Evolutionary conservation across 1,140 invertebrate genomes (phyloP).

Genomic region (Nylanderia fulva): DNA sequence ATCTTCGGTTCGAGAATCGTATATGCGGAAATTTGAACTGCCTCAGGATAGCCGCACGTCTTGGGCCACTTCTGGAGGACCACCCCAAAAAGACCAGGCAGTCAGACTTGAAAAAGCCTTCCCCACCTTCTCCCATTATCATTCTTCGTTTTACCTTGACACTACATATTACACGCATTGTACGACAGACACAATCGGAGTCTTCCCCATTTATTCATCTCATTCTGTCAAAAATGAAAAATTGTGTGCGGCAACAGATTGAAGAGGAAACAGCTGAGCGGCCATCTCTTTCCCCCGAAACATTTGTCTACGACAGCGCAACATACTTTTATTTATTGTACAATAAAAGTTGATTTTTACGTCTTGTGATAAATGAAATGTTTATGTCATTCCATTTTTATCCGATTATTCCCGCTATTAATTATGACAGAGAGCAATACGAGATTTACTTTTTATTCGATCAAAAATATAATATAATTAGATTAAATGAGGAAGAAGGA

Average conservation of each 20-base stretch:
- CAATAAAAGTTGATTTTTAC: conserved; percentile 84
- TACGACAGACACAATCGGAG: conserved; percentile 22
- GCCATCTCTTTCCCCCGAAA: conserved; percentile 62
- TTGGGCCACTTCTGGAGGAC: conserved; percentile 61
- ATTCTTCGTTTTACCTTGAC: conserved; percentile 38
- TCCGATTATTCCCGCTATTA: background rate
- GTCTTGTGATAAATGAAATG: conserved; percentile 80
- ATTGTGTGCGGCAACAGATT: conserved; percentile 78
- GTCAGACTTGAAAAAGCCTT: conserved; percentile 63
- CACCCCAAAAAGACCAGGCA: conserved; percentile 66
- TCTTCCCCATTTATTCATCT: conserved; percentile 17
- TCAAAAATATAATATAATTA: background rate
- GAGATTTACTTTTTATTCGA: conserved; percentile 17
- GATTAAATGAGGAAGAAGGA: background rate
- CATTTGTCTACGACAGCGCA: conserved; percentile 69
- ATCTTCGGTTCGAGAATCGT: conserved; percentile 1
- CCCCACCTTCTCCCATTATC: conserved; percentile 19
- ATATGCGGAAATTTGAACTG: conserved; percentile 6
- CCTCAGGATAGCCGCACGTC: conserved; percentile 60
- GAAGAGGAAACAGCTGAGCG: conserved; percentile 72
- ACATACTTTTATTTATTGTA: conserved; percentile 84
- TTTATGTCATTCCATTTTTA: background rate
- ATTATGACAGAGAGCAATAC: background rate
- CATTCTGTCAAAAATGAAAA: conserved; percentile 22
- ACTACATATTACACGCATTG: conserved; percentile 57